Percentiles rank a stretch among this genome's conserved stretches.
Conservation (phyloP, 2,113 vertebrate genomes). For the Dermatemys mawii region DNA sequence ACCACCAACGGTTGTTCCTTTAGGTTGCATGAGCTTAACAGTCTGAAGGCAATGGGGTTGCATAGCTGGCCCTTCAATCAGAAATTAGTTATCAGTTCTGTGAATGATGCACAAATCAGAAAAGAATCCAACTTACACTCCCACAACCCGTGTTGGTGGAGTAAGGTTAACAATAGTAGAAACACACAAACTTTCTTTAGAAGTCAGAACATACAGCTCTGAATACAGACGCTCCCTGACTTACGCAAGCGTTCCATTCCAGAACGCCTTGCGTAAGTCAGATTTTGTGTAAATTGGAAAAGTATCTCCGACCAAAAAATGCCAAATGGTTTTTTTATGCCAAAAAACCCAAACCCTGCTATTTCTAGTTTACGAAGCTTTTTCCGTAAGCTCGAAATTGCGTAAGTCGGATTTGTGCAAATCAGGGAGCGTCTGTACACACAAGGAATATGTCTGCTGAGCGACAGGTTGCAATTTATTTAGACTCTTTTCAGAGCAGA, state of each 20-base stretch:
- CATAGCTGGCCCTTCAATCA: slow-evolving; percentile 49
- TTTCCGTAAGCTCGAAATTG: no score
- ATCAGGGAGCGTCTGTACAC: no score
- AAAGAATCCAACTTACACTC: background rate
- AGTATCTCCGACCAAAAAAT: no score
- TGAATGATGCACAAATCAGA: slow-evolving; percentile 18
- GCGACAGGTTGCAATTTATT: background rate
- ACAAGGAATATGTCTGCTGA: background rate
- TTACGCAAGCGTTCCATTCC: no score
- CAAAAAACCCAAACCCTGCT: no score
- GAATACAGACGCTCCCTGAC: no score
- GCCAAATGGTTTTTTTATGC: no score
- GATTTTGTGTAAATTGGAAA: no score
- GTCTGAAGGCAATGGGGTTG: background rate
- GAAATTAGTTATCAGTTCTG: slow-evolving; percentile 58
- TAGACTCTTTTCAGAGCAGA: background rate
- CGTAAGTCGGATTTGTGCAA: no score
- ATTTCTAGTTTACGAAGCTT: no score
- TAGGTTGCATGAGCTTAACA: slow-evolving; percentile 51
- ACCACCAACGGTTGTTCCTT: slow-evolving; percentile 63
- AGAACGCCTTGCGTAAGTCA: no score
- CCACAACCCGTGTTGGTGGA: background rate
- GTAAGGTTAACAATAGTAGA: rapidly evolving
- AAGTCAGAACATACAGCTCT: background rate
- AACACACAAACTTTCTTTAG: background rate